phyloP scores from a whole-genome alignment of 2,797 vertebrate genomes.

The Phoeniculus purpureus region DNA sequence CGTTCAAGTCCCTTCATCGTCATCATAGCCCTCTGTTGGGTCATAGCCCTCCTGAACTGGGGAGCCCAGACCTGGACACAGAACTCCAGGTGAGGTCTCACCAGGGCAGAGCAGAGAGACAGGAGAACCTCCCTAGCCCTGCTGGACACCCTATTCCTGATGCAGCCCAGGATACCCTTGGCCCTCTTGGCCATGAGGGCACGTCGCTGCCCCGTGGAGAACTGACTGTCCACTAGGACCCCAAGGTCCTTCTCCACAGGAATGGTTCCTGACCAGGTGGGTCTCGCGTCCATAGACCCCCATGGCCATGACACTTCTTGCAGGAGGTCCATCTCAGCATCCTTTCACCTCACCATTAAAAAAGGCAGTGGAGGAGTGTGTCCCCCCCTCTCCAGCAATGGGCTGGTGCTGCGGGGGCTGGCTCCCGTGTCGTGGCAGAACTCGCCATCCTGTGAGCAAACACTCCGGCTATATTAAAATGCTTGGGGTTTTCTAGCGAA shows the following conservation, averaged over 20 bases:
- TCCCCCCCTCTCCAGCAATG: not conserved
- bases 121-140: no score
- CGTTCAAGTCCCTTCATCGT: no score
- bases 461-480: conserved; percentile 8
- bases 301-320: accelerated
- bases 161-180: no score
- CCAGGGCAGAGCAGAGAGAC: no score
- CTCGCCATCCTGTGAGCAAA: not conserved
- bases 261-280: not conserved
- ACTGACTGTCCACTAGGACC: no score
- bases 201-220: no score
- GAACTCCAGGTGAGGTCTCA: no score
- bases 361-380: not conserved
- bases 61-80: no score
- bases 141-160: no score
- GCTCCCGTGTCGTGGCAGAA: accelerated
- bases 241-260: not conserved
- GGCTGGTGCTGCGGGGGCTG: not conserved
- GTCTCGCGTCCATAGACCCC: not conserved
- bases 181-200: no score
- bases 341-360: accelerated
- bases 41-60: no score
- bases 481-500: conserved; percentile 38
- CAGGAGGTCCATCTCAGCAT: not conserved
- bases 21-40: no score